These are phyloP conservation scores for Vombatus ursinus DNA, from an alignment of 2,113 vertebrate genomes.

Conservation along the genomic window DNA sequence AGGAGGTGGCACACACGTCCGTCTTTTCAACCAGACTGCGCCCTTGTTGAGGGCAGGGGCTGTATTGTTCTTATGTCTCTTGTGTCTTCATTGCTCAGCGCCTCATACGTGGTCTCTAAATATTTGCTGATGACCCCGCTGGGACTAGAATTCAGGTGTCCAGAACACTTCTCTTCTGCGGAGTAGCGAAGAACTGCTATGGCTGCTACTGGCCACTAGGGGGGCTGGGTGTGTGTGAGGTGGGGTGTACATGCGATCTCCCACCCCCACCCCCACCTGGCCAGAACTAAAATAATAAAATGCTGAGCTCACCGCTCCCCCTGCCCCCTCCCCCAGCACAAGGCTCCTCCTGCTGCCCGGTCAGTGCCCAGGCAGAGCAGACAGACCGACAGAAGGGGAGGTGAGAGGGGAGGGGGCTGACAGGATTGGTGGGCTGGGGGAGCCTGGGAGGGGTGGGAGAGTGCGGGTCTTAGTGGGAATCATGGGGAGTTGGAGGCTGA, in stretches of 20 bases:
- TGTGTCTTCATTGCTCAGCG: neutral
- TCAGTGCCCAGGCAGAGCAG: conserved; percentile 55
- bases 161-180: neutral
- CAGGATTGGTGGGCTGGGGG: conserved; percentile 67
- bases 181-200: conserved; percentile 31
- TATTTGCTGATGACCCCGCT: neutral
- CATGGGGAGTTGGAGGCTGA: neutral
- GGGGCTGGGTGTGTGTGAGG: conserved; percentile 68
- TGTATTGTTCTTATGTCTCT: neutral
- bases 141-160: neutral
- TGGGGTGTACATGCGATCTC: conserved; percentile 81
- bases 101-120: neutral
- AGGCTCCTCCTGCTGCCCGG: conserved; percentile 57
- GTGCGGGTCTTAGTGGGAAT: neutral
- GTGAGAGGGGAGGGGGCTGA: conserved; percentile 68
- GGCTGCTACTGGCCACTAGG: conserved; percentile 71
- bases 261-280: conserved; percentile 77
- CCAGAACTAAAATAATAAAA: conserved; percentile 83
- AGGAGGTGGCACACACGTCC: too few species aligned
- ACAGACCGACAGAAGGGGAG: conserved; percentile 62
- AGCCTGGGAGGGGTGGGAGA: conserved; percentile 17
- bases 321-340: conserved; percentile 71
- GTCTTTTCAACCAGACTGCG: conserved; percentile 19
- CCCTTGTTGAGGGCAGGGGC: conserved; percentile 26
- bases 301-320: conserved; percentile 85